Evolutionary conservation across 2,797 vertebrate species (phyloP), one percentile per base, ranked within the genome.

Genomic region (Enteromius radiatus): DNA sequence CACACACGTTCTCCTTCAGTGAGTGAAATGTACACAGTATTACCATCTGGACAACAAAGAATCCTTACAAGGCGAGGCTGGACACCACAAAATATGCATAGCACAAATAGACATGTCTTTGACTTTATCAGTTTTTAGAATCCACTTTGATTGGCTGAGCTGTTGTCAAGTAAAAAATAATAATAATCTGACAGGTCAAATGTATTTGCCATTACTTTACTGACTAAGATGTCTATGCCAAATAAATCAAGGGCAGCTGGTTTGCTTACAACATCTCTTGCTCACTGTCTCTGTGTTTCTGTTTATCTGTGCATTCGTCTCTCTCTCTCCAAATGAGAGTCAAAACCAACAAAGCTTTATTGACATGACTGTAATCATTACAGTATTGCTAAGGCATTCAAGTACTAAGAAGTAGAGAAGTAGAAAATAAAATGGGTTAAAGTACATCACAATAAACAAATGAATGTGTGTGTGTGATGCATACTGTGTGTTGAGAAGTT

Each of bases 11-110:
- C 65, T 86, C 33, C 76, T 70, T 83, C 69, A 86, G 47, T 76
- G 41, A 80, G 64, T 45, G 49, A 54, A 81, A 59, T 81, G 71
- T 70, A 81, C 83, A 86, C 78, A 79, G 71, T 76, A 76, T 84
- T 76, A 79, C 78, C 78, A 85, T 86, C 69, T 88, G 78, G 73
- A 67, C 80, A 88, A 65, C 67, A 64, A 43, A 77, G 38, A 80
- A 52, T 65, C 71, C 70, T 63, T 74, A 80, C 79, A 88, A 80
- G 59, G 49, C 31, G 59, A 71, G 21, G 31, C 49, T 70, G 26
- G 78, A 77, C 84, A 77, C 76, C 70, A 21, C 15, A 52, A 74
- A 64, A 81, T 28, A 64, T 81, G 17, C 43, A 74, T 17, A 41
- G 19, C 23, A 61, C 21, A 68, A 19, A 26, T 56, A 36, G 28